Conservation (phyloP, 2,888 invertebrate species). For the Stegana nigrithorax region DNA sequence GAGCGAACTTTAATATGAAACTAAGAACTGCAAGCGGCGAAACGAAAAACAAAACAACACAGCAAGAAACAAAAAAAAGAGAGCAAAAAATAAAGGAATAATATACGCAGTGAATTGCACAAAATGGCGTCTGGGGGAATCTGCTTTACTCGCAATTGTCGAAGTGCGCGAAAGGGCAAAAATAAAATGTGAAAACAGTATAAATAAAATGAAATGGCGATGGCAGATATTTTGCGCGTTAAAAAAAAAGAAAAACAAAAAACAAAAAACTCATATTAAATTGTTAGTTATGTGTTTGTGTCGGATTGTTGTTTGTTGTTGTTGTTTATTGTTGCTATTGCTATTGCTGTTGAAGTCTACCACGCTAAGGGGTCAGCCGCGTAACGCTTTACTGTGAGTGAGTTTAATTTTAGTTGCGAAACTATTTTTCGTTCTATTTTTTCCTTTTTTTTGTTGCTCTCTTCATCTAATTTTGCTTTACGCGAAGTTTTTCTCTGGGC, state of each 20-base stretch:
- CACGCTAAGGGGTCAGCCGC: not conserved
- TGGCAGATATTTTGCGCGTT: constrained; percentile 1
- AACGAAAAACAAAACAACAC: too few relatives aligned
- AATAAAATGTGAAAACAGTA: constrained; percentile 14
- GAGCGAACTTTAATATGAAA: constrained; percentile 12
- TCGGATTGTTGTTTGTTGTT: too few relatives aligned
- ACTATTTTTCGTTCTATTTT: constrained; percentile 43
- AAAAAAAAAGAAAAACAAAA: too few relatives aligned
- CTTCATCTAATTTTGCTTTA: not conserved
- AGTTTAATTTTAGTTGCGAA: constrained; percentile 54
- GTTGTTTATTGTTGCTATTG: too few relatives aligned
- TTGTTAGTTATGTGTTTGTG: constrained; percentile 2
- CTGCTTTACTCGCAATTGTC: constrained; percentile 13
- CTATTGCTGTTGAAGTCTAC: too few relatives aligned
- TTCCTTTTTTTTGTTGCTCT: constrained; percentile 16
- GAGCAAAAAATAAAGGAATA: not conserved
- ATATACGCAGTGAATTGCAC: not conserved
- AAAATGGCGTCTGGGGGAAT: constrained; percentile 19
- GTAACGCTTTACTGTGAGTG: constrained; percentile 17
- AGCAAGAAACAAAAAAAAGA: not conserved
- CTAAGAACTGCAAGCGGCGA: constrained; percentile 5
- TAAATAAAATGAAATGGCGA: not conserved
- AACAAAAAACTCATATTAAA: constrained; percentile 7
- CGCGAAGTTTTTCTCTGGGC: too few relatives aligned
- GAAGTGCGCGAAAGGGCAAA: not conserved